Evolutionary conservation across 2,113 vertebrate species (phyloP).

Genomic region (Rhea americana): DNA sequence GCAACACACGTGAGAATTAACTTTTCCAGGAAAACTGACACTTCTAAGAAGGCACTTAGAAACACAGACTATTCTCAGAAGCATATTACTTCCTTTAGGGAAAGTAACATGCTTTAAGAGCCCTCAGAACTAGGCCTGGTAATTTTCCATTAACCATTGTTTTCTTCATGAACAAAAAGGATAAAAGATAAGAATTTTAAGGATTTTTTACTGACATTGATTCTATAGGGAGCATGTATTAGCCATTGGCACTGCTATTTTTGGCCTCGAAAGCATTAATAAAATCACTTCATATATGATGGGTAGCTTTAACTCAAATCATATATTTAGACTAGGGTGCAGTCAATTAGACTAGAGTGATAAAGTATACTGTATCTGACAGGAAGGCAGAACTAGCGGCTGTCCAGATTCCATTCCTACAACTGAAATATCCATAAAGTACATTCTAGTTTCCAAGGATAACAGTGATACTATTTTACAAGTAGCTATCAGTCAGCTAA

Average conservation of each 20-base stretch:
- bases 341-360: background rate
- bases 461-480: background rate
- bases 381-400: background rate
- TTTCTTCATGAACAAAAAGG: background rate
- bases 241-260: background rate
- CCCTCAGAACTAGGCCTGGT: background rate
- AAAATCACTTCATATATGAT: background rate
- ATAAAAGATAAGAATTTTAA: background rate
- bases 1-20: rapidly evolving
- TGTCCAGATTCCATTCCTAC: background rate
- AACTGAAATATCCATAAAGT: background rate
- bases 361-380: background rate
- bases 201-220: background rate
- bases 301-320: background rate
- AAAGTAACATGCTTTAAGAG: background rate
- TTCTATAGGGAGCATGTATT: background rate
- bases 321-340: too few species aligned
- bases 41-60: background rate
- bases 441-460: background rate
- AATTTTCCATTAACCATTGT: background rate
- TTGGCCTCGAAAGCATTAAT: background rate
- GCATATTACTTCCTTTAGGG: background rate
- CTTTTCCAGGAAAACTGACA: too few species aligned
- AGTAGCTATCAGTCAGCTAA: background rate
- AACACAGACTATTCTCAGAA: background rate